A percentile compares a stretch with the other conserved stretches of the same genome.
Evolutionary conservation across 2,888 invertebrate genomes (phyloP).

Genomic region (Holacanthella duospinosa): DNA sequence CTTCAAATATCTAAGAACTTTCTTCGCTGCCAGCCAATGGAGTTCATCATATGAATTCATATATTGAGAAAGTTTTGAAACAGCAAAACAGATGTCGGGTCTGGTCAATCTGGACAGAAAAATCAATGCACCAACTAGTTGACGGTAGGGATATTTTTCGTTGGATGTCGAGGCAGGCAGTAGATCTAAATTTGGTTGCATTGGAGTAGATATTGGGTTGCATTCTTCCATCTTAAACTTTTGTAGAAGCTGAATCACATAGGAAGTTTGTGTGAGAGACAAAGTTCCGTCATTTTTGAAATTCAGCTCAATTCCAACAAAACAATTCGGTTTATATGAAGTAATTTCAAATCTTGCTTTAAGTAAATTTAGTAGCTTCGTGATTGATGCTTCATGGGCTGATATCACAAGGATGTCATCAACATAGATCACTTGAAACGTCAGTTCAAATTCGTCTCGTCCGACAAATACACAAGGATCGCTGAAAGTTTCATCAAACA

Average conservation of each 20-base stretch:
- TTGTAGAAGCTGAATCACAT: not conserved
- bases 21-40: slow-evolving; percentile 14
- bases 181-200: not conserved
- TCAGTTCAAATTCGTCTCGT: not conserved
- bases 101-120: slow-evolving; percentile 23
- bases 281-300: not conserved
- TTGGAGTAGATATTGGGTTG: not conserved
- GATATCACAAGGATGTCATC: slow-evolving; percentile 3
- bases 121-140: slow-evolving; percentile 24
- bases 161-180: not conserved
- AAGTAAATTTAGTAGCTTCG: not conserved
- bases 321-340: not conserved
- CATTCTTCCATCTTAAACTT: slow-evolving; percentile 1
- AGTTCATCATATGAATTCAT: slow-evolving; percentile 15
- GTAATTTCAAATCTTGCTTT: not conserved
- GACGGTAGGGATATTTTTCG: slow-evolving; percentile 3
- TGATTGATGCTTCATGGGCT: not conserved
- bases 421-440: not conserved
- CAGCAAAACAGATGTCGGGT: slow-evolving; percentile 24
- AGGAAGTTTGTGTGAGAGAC: not conserved
- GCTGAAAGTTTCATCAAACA: not conserved
- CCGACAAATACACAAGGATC: slow-evolving; percentile 5
- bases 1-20: slow-evolving; percentile 19
- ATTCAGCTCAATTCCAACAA: slow-evolving; percentile 1
- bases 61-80: slow-evolving; percentile 27